Base-by-base conservation (phyloP, 1,140 invertebrate species). In the Frieseomelitta varia region DNA sequence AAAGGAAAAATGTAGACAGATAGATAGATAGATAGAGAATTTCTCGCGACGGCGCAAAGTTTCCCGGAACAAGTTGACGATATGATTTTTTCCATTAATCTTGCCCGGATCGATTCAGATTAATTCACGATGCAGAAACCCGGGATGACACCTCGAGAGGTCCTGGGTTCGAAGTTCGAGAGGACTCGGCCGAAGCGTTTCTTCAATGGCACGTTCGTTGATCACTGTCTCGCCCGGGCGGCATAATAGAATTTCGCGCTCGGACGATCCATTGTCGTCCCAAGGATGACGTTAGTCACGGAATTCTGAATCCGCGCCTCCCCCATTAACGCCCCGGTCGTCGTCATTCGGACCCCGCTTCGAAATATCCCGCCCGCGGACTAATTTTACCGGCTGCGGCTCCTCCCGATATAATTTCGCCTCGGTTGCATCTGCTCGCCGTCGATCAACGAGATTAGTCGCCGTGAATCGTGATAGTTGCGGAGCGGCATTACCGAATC, bases 401-500 rank as follows among this genome's bases (percentile, higher is more conserved):
- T 68, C 10, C 27, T 19, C 34, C 39, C 63, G 34, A 51, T 68
- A 68, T 83, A 69, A 83, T 83, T 81, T 76, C 30, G 61, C 6
- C 34, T 19, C n/a, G 11, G 24, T 30, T 51, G 51, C 63, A 68
- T 77, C 73, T 77, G 73, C 63, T 30, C 73, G 51, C 17, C 51
- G 73, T 30, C 75, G 53, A 83, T 77, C 81, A 30, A 83, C n/a
- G 63, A 30, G 63, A 83, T 77, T 69, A 81, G 80, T 27, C 80
- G 17, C 11, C 11, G 71, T 14, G 71, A 74, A 73, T 67, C 71
- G 30, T 21, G 47, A 65, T 75, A 75, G 71, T 53, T 81, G 39
- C 24, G 53, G 27, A 51, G n/a, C 19, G 30, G 34, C 63, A 56
- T 77, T 77, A 76, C 34, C 63, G 11, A 82, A 77, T 82, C 81